phyloP scores from a whole-genome alignment of 2,797 vertebrate genomes.

The Cyprinodon diabolis region DNA sequence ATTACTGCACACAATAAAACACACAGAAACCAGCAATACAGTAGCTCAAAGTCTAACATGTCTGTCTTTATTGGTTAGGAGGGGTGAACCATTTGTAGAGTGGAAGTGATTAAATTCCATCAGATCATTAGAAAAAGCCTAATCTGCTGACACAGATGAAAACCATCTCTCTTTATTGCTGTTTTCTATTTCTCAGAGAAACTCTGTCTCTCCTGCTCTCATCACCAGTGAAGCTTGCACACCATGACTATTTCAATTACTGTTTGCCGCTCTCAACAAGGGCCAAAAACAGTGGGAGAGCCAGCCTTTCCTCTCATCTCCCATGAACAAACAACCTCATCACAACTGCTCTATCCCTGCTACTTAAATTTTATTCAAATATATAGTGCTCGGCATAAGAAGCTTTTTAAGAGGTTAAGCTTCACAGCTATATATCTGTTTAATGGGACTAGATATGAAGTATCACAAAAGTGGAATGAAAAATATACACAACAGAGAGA shows the following conservation, averaged over 20 bases:
- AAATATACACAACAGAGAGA: neutral
- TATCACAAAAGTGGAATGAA: neutral
- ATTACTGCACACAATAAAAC: constrained; percentile 33
- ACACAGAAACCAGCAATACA: constrained; percentile 30
- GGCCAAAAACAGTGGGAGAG: constrained; percentile 59
- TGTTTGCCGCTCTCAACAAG: constrained; percentile 46
- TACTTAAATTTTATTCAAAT: constrained; percentile 64
- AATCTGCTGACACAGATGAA: constrained; percentile 70
- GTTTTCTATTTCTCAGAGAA: constrained; percentile 17
- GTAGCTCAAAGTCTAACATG: constrained; percentile 41
- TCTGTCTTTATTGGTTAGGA: constrained; percentile 46
- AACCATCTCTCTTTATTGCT: constrained; percentile 24
- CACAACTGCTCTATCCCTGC: constrained; percentile 36
- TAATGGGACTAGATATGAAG: constrained; percentile 29
- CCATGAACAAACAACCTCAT: constrained; percentile 49
- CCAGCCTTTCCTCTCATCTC: constrained; percentile 61
- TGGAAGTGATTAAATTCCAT: constrained; percentile 70
- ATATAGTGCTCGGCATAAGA: constrained; percentile 31
- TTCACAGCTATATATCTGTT: constrained; percentile 23
- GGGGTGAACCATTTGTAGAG: constrained; percentile 67
- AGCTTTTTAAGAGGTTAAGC: constrained; percentile 10
- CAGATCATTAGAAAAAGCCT: constrained; percentile 74
- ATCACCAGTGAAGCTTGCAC: constrained; percentile 65
- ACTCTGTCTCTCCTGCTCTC: constrained; percentile 59
- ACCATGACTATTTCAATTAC: constrained; percentile 73